These are phyloP conservation scores for Rhysida immarginata DNA, from an alignment of 1,140 invertebrate species.

Conservation along the genomic window DNA sequence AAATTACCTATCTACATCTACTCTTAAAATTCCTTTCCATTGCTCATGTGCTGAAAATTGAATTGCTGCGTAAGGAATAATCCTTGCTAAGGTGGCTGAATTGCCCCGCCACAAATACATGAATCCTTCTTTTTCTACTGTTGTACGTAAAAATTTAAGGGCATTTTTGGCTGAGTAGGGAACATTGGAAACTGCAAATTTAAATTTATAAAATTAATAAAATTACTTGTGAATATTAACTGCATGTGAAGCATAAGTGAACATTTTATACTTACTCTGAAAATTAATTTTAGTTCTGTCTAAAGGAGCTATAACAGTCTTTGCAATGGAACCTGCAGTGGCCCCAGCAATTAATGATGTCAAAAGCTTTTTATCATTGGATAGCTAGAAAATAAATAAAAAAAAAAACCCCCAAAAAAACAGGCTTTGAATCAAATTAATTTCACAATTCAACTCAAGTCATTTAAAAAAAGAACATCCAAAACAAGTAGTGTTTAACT, in stretches of 20 bases:
- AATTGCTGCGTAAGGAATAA: slow-evolving; percentile 91
- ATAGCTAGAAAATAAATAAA: slow-evolving; percentile 1
- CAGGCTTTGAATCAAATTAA: background rate
- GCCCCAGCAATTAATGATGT: slow-evolving; percentile 48
- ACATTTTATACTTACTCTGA: slow-evolving; percentile 42
- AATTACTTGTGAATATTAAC: no score
- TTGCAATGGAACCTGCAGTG: slow-evolving; percentile 81
- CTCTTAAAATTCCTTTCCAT: slow-evolving; percentile 65
- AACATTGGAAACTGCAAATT: slow-evolving; percentile 11
- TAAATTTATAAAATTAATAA: no score
- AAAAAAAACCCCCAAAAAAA: background rate
- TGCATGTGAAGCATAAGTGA: background rate
- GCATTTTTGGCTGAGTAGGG: slow-evolving; percentile 12
- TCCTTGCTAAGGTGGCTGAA: slow-evolving; percentile 91
- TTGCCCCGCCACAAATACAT: slow-evolving; percentile 87
- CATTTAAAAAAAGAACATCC: no score
- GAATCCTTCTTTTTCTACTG: slow-evolving; percentile 56
- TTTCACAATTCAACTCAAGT: no score
- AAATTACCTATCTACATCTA: slow-evolving; percentile 42
- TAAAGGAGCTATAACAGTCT: slow-evolving; percentile 88
- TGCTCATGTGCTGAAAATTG: slow-evolving; percentile 96
- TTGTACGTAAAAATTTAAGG: slow-evolving; percentile 37
- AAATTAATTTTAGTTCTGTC: slow-evolving; percentile 98
- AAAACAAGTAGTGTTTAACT: no score
- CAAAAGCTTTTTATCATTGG: slow-evolving; percentile 1